A percentile compares a stretch with the other conserved stretches of the same genome.
phyloP scores from a whole-genome alignment of 2,888 invertebrate species.

The Bombylius major region DNA sequence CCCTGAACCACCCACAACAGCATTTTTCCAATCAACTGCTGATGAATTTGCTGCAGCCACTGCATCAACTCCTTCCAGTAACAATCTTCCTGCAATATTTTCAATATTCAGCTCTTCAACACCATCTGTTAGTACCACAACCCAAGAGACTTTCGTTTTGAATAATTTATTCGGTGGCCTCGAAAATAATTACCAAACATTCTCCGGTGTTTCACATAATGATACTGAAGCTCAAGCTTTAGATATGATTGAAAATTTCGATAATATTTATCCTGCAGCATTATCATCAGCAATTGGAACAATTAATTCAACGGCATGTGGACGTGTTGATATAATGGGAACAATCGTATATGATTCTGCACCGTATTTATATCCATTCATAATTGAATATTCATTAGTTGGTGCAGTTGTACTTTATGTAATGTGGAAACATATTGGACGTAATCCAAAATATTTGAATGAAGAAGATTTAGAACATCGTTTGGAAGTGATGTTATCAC shows the following conservation, averaged over 20 bases:
- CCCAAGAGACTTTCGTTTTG: conserved; percentile 27
- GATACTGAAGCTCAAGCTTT: conserved; percentile 25
- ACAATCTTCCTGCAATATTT: conserved; percentile 23
- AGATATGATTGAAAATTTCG: conserved; percentile 43
- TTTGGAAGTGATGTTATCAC: conserved; percentile 75
- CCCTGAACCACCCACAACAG: conserved; percentile 21
- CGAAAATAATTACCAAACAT: conserved; percentile 34
- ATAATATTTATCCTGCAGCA: conserved; percentile 46
- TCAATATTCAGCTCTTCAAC: conserved; percentile 20
- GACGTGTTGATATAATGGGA: conserved; percentile 80
- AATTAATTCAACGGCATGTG: conserved; percentile 52
- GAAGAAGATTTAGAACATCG: conserved; percentile 82
- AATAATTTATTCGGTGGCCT: conserved; percentile 33
- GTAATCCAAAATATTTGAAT: conserved; percentile 62
- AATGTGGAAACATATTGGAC: conserved; percentile 92
- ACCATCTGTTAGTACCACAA: conserved; percentile 22
- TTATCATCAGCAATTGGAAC: conserved; percentile 38
- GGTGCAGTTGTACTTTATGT: conserved; percentile 91
- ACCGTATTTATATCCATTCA: conserved; percentile 90
- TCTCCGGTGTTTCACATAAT: conserved; percentile 31
- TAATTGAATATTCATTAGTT: conserved; percentile 89
- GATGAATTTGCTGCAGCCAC: conserved; percentile 15
- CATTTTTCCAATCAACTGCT: conserved; percentile 11
- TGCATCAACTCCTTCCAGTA: conserved; percentile 11
- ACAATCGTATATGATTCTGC: conserved; percentile 85